Evolutionary conservation across 2,113 vertebrate species (phyloP).

Genomic region (Holacanthus passer): DNA sequence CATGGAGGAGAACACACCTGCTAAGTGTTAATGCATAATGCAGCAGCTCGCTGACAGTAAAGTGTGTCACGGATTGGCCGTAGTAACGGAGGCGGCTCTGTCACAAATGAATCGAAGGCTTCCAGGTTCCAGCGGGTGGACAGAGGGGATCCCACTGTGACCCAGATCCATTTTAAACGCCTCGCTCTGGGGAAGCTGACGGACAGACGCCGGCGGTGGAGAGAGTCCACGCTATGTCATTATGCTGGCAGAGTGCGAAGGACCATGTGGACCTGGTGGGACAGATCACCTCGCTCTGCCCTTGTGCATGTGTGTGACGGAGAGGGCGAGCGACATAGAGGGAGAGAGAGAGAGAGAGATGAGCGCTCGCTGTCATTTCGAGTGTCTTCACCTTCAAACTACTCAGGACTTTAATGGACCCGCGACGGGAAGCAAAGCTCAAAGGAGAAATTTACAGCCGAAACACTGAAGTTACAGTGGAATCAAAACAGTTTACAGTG

Average conservation of each 20-base stretch:
- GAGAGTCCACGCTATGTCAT: slow-evolving; percentile 42
- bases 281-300: slow-evolving; percentile 62
- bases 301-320: slow-evolving; percentile 44
- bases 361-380: background rate
- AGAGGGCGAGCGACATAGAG: background rate
- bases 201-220: slow-evolving; percentile 55
- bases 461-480: background rate
- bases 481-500: background rate
- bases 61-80: slow-evolving; percentile 51
- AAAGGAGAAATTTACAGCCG: background rate
- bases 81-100: slow-evolving; percentile 34
- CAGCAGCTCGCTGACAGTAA: slow-evolving; percentile 43
- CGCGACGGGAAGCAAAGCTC: background rate
- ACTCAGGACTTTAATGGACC: background rate
- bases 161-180: slow-evolving; percentile 79
- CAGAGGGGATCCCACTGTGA: slow-evolving; percentile 75
- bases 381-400: background rate
- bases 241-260: slow-evolving; percentile 58
- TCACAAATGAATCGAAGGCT: slow-evolving; percentile 59
- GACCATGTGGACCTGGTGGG: slow-evolving; percentile 54
- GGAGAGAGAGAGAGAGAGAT: background rate
- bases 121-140: slow-evolving; percentile 62
- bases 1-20: slow-evolving; percentile 7
- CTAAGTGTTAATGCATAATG: slow-evolving; percentile 52
- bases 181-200: slow-evolving; percentile 63